A percentile compares a stretch with the other conserved stretches of the same genome.
Conservation (phyloP, 2,888 invertebrate species). For the Maniola hyperantus region DNA sequence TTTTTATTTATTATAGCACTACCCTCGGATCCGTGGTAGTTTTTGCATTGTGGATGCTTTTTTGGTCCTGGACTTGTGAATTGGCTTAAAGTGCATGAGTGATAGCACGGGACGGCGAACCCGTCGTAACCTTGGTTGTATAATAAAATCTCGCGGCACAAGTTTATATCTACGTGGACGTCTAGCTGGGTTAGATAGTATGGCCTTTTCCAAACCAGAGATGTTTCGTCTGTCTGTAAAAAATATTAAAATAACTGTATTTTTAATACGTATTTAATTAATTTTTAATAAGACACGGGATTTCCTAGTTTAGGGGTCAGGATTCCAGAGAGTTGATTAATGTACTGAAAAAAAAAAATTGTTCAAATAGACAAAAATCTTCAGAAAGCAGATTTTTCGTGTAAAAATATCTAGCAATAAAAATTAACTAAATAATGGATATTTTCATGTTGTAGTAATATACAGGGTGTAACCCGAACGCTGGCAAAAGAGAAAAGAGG, state of each 20-base stretch:
- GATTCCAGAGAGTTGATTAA: no score
- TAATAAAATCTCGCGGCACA: slow-evolving; percentile 52
- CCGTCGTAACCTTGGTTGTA: slow-evolving; percentile 39
- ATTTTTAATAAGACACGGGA: no score
- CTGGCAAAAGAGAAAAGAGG: no score
- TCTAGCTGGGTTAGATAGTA: slow-evolving; percentile 49
- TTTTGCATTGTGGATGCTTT: slow-evolving; percentile 40
- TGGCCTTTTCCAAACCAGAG: slow-evolving; percentile 37
- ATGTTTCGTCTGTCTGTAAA: slow-evolving; percentile 44
- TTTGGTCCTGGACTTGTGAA: slow-evolving; percentile 28
- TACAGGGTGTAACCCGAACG: no score
- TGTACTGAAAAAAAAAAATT: no score
- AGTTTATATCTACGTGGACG: slow-evolving; percentile 47
- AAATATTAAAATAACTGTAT: slow-evolving; percentile 1
- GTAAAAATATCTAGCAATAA: no score
- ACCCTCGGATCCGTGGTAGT: slow-evolving; percentile 59
- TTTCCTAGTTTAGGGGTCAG: no score
- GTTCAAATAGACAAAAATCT: no score
- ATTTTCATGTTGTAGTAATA: no score
- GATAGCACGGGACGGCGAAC: slow-evolving; percentile 61
- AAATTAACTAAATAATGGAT: no score
- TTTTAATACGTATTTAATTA: no score
- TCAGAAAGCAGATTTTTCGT: no score
- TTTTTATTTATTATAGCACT: slow-evolving; percentile 51
- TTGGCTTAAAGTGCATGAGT: slow-evolving; percentile 51